These are phyloP conservation scores for Xenopus borealis DNA, from an alignment of 2,113 vertebrate species.

Conservation along the genomic window DNA sequence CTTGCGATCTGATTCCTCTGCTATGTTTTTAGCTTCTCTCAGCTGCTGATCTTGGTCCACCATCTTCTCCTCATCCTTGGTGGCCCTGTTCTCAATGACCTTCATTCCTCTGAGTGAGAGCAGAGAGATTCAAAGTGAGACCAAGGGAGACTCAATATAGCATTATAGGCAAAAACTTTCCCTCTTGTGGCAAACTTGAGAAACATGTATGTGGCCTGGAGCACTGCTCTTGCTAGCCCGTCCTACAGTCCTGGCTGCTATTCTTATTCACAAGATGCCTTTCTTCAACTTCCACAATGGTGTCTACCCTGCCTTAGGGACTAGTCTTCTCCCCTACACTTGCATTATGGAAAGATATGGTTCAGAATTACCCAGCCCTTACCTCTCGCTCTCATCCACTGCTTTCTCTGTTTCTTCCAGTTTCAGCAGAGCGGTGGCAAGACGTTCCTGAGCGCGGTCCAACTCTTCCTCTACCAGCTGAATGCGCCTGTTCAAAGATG, in stretches of 20 bases:
- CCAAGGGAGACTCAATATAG: too few species aligned
- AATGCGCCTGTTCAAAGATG: conserved; percentile 92
- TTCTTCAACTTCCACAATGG: too few species aligned
- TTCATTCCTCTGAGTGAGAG: conserved; percentile 88
- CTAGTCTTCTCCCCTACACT: too few species aligned
- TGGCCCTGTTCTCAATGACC: conserved; percentile 94
- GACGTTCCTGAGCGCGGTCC: conserved; percentile 92
- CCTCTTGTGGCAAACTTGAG: too few species aligned
- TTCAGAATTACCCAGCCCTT: conserved; percentile 4
- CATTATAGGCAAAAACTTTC: too few species aligned
- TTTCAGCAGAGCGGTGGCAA: conserved; percentile 93
- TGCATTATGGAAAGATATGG: too few species aligned
- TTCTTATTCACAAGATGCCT: too few species aligned
- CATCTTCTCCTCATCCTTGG: conserved; percentile 98
- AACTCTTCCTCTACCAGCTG: conserved; percentile 97
- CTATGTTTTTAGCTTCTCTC: conserved; percentile 97
- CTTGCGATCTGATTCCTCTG: conserved; percentile 96
- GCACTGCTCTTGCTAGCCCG: too few species aligned
- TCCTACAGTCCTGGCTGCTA: too few species aligned
- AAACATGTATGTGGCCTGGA: too few species aligned
- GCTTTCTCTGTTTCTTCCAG: conserved; percentile 96
- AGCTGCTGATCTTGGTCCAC: conserved; percentile 98
- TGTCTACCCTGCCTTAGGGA: too few species aligned
- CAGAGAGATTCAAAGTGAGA: too few species aligned
- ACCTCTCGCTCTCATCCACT: conserved; percentile 96